Percentiles rank a stretch among this genome's conserved stretches.
Conservation (phyloP, 35 echinoderm and acorn worm species). For the Ophiothrix spiculata region DNA sequence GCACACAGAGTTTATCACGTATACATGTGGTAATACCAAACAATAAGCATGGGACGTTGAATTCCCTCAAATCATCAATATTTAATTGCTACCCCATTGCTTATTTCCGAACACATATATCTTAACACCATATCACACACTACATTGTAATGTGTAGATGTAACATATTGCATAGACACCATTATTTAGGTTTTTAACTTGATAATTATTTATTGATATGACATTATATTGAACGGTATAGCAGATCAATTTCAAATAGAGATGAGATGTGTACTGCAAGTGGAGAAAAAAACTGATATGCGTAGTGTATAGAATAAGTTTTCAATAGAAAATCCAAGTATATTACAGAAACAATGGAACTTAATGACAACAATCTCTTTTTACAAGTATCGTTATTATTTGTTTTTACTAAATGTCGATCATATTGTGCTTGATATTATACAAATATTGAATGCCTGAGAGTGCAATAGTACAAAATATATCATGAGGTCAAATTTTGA, state of each 20-base stretch:
- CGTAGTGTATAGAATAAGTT: too few species aligned
- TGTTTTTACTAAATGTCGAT: too few species aligned
- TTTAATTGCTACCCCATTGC: background rate
- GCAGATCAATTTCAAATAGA: background rate
- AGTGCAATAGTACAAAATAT: too few species aligned
- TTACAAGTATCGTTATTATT: too few species aligned
- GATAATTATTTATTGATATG: background rate
- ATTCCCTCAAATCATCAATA: background rate
- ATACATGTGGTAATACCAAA: constrained; percentile 9
- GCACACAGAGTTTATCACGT: background rate
- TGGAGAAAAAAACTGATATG: background rate
- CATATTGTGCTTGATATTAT: too few species aligned
- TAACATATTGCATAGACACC: too few species aligned
- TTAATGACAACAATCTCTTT: too few species aligned
- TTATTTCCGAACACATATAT: background rate
- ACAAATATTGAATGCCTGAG: too few species aligned
- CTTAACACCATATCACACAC: background rate
- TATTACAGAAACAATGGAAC: too few species aligned
- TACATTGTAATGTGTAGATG: background rate
- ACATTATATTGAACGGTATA: background rate
- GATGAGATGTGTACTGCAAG: background rate
- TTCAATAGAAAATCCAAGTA: too few species aligned
- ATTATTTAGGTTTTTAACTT: background rate
- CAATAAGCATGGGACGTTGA: background rate
- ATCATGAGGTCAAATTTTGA: too few species aligned